Percentiles rank a stretch among this genome's conserved stretches.
phyloP scores from a whole-genome alignment of 1,140 invertebrate genomes.

The Catajapyx aquilonaris region DNA sequence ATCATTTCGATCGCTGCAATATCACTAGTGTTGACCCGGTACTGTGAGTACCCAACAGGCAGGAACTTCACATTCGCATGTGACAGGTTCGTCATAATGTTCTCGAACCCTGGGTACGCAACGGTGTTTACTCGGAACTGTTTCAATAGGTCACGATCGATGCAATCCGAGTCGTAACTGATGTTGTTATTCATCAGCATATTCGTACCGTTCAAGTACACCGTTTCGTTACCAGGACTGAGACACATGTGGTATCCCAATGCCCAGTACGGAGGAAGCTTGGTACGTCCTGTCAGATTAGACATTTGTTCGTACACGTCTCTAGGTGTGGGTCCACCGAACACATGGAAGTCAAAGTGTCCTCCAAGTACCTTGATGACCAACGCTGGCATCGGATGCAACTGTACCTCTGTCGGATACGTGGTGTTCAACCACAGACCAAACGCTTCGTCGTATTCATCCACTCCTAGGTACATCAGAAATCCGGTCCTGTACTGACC shows the following conservation, averaged over 20 bases:
- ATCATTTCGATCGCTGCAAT: not conserved
- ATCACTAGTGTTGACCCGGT: not conserved
- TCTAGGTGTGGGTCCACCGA: not conserved
- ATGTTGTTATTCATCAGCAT: not conserved
- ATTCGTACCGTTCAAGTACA: not conserved
- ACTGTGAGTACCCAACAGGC: not conserved
- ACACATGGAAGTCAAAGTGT: not conserved
- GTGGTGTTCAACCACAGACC: not conserved
- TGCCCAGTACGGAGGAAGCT: slow-evolving; percentile 28
- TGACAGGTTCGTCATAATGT: not conserved
- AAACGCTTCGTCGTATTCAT: not conserved
- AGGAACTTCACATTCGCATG: not conserved
- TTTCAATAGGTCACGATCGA: not conserved
- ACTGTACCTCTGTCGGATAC: not conserved
- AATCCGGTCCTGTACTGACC: not conserved
- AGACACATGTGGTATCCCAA: slow-evolving; percentile 27
- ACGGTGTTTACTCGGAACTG: not conserved
- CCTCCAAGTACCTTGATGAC: not conserved
- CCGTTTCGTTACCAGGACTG: not conserved
- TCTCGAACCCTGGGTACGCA: not conserved
- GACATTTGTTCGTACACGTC: not conserved
- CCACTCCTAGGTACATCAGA: not conserved
- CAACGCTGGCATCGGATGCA: not conserved
- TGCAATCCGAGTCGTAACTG: not conserved
- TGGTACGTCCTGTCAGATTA: slow-evolving; percentile 17